phyloP scores from a whole-genome alignment of 2,113 vertebrate species.

The Cephalopterus ornatus region DNA sequence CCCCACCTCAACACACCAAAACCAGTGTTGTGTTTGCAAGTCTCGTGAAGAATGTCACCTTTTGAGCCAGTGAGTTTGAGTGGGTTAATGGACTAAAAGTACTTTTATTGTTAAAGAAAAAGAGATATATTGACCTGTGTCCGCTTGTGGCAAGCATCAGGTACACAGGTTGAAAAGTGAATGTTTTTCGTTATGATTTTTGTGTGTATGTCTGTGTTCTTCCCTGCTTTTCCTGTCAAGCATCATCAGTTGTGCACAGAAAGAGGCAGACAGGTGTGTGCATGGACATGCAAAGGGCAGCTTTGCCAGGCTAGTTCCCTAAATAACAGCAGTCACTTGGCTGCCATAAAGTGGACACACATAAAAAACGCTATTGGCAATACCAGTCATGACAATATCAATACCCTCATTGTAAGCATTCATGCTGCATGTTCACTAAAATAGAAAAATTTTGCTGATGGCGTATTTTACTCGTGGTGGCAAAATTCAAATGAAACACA shows the following conservation, averaged over 20 bases:
- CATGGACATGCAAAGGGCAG: not conserved
- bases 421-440: accelerated
- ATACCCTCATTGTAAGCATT: not conserved
- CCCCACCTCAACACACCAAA: not conserved
- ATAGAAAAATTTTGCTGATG: not conserved
- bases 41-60: not conserved
- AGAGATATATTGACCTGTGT: not conserved
- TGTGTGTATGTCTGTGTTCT: not conserved
- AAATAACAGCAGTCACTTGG: not conserved
- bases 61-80: not conserved
- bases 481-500: not conserved
- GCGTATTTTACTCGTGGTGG: accelerated
- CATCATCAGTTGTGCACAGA: too few species aligned
- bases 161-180: not conserved
- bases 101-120: not conserved
- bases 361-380: not conserved
- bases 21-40: not conserved
- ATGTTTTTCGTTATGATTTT: not conserved
- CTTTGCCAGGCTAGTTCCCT: not conserved
- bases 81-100: not conserved
- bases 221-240: accelerated
- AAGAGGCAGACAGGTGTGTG: not conserved
- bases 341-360: accelerated
- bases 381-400: accelerated
- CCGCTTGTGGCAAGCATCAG: accelerated